Evolutionary conservation across 2,797 vertebrate genomes (phyloP).

Genomic region (Dendrocincla tyrannina): DNA sequence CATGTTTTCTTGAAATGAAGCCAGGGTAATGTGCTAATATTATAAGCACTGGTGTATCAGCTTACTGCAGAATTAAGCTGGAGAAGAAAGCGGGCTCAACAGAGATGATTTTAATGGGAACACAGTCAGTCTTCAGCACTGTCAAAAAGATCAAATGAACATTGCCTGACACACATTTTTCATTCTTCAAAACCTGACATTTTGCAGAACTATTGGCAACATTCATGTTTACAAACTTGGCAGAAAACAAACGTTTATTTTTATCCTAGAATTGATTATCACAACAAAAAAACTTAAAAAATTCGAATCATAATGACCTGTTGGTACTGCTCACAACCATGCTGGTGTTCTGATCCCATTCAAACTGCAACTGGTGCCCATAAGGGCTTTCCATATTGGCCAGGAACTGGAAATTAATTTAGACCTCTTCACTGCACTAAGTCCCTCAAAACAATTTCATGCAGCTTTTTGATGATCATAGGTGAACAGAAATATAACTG

Average conservation of each 20-base stretch:
- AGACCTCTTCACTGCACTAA: neutral
- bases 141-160: neutral
- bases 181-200: neutral
- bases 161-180: neutral
- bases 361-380: neutral
- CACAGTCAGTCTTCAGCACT: neutral
- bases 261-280: neutral
- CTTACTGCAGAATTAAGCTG: neutral
- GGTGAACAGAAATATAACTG: neutral
- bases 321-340: neutral
- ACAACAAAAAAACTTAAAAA: conserved; percentile 5
- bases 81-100: neutral
- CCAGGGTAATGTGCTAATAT: neutral
- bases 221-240: neutral
- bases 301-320: neutral
- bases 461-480: neutral
- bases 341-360: neutral
- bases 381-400: neutral
- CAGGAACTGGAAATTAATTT: neutral
- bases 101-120: conserved; percentile 6
- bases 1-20: conserved; percentile 8
- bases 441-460: neutral
- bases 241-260: conserved; percentile 5
- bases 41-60: neutral
- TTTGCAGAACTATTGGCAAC: neutral